Evolutionary conservation across 2,113 vertebrate genomes (phyloP).

Genomic region (Rousettus leschenaultii): DNA sequence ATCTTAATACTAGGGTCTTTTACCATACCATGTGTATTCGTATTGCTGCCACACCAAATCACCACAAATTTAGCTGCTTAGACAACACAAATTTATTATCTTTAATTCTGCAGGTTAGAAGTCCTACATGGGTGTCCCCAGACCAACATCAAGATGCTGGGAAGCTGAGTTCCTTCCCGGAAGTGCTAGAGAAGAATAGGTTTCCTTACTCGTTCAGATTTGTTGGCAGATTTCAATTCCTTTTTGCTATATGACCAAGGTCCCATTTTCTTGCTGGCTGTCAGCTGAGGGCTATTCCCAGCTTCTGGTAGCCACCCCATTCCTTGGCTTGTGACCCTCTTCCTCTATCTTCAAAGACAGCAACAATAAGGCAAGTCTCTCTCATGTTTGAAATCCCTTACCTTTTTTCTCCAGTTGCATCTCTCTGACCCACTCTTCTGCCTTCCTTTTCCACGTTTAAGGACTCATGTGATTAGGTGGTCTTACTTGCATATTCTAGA

Average conservation of each 20-base stretch:
- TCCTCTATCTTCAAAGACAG: neutral
- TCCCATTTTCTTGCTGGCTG: neutral
- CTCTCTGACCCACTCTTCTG: neutral
- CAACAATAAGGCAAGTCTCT: neutral
- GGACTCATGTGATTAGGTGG: neutral
- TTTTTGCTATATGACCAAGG: neutral
- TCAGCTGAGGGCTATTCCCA: neutral
- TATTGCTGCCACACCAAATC: neutral
- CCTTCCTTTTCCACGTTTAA: neutral
- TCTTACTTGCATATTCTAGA: neutral
- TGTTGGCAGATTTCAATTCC: neutral
- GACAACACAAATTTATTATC: neutral
- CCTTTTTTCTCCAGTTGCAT: neutral
- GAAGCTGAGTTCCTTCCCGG: neutral
- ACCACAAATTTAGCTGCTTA: neutral
- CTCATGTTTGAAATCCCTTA: neutral
- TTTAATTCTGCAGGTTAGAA: neutral
- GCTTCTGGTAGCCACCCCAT: neutral
- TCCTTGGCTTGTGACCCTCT: neutral
- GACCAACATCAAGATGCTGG: neutral
- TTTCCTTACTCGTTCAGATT: neutral
- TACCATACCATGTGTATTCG: neutral
- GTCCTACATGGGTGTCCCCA: neutral
- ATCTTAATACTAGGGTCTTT: neutral
- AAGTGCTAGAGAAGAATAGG: neutral